Conservation (phyloP, 2,888 invertebrate species). For the Iselma pallidipennis region DNA sequence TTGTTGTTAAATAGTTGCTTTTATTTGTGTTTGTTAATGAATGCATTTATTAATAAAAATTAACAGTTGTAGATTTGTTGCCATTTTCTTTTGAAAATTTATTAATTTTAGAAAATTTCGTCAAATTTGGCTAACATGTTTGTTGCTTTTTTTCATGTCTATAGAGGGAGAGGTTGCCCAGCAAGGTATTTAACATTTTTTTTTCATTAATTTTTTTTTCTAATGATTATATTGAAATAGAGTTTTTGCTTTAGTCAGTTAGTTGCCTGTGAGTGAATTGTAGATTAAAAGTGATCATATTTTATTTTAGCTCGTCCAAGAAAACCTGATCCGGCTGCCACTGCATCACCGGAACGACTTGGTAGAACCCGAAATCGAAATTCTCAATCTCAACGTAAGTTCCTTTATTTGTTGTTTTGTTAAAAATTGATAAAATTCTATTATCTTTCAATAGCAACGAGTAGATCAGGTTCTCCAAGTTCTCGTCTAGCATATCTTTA, state of each 20-base stretch:
- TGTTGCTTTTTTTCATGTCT: constrained; percentile 51
- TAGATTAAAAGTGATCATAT: neutral
- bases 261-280: too few relatives aligned
- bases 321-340: constrained; percentile 59
- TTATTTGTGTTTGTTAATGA: constrained; percentile 3
- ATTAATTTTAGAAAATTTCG: neutral
- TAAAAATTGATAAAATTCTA: neutral
- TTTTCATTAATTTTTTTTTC: constrained; percentile 18
- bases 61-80: constrained; percentile 1
- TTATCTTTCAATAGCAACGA: constrained; percentile 69
- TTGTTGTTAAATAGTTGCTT: too few relatives aligned
- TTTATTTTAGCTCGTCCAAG: constrained; percentile 65
- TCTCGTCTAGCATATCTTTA: constrained; percentile 78
- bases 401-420: constrained; percentile 7
- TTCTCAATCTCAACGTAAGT: constrained; percentile 92
- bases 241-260: too few relatives aligned
- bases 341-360: constrained; percentile 66
- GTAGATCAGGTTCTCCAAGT: constrained; percentile 91
- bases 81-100: constrained; percentile 1
- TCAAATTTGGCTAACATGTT: constrained; percentile 25
- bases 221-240: too few relatives aligned
- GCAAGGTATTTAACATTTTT: constrained; percentile 60
- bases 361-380: constrained; percentile 66
- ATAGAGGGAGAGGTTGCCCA: constrained; percentile 68
- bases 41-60: neutral